These are phyloP conservation scores for Lepus oiostolus DNA, from an alignment of 2,797 vertebrate genomes.

Conservation along the genomic window DNA sequence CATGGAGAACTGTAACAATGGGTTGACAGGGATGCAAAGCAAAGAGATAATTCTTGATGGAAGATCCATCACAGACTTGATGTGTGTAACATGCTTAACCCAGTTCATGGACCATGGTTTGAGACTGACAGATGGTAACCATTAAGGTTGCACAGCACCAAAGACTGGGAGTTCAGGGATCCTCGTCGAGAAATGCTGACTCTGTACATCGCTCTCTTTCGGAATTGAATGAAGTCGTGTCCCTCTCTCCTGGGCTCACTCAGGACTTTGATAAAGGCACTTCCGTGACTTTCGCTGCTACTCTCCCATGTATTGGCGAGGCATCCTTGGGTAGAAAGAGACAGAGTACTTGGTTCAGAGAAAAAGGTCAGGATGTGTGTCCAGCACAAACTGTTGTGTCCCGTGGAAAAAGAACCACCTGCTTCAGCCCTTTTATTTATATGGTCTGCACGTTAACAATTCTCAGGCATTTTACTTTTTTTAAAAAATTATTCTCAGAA, in stretches of 20 bases:
- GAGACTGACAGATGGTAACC: neutral
- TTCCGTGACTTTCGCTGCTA: neutral
- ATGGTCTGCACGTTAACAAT: neutral
- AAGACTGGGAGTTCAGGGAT: neutral
- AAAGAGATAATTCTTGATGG: neutral
- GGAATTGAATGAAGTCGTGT: neutral
- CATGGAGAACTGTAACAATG: neutral
- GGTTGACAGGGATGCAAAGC: neutral
- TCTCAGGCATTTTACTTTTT: neutral
- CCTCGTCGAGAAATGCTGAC: neutral
- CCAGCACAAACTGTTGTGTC: neutral
- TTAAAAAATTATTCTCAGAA: neutral
- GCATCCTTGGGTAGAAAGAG: neutral
- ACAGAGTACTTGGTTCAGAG: neutral
- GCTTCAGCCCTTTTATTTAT: neutral
- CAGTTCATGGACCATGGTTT: neutral
- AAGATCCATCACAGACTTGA: neutral
- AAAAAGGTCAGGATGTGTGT: neutral
- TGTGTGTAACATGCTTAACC: neutral
- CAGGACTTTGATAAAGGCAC: neutral
- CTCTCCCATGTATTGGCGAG: neutral
- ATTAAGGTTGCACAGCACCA: rapidly evolving
- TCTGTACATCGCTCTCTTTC: neutral
- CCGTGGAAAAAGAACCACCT: neutral
- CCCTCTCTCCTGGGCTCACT: neutral